These are phyloP conservation scores for Pipa parva DNA, from an alignment of 2,113 vertebrate species.

Conservation along the genomic window DNA sequence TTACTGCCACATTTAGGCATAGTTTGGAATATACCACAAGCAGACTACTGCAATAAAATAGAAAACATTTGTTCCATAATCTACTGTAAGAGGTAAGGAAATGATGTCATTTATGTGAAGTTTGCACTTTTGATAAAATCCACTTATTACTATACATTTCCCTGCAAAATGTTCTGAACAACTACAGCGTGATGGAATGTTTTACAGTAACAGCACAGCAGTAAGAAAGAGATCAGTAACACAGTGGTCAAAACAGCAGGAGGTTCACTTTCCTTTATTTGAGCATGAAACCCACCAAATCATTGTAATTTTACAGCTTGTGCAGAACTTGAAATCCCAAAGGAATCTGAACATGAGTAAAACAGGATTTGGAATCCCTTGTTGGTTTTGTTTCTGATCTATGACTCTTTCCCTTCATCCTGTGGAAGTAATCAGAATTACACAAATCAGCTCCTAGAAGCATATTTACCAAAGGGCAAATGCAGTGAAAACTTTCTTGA, in stretches of 20 bases:
- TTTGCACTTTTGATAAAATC: constrained; percentile 55
- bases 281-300: constrained; percentile 19
- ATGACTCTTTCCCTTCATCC: background rate
- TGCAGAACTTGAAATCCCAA: background rate
- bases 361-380: background rate
- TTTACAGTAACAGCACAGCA: background rate
- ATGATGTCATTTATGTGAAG: constrained; percentile 54
- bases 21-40: constrained; percentile 44
- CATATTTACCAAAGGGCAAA: no score
- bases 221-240: constrained; percentile 3
- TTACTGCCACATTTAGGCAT: constrained; percentile 54
- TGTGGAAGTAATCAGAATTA: background rate
- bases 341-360: background rate
- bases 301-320: constrained; percentile 16
- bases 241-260: constrained; percentile 42
- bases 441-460: background rate
- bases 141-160: constrained; percentile 45
- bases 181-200: constrained; percentile 35
- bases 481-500: no score
- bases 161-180: constrained; percentile 36
- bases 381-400: background rate
- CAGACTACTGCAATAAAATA: constrained; percentile 54
- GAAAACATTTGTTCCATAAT: constrained; percentile 57
- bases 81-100: constrained; percentile 52
- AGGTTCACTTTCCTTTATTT: constrained; percentile 40